Evolutionary conservation across 2,888 invertebrate species (phyloP).

Genomic region (Protula sp.): DNA sequence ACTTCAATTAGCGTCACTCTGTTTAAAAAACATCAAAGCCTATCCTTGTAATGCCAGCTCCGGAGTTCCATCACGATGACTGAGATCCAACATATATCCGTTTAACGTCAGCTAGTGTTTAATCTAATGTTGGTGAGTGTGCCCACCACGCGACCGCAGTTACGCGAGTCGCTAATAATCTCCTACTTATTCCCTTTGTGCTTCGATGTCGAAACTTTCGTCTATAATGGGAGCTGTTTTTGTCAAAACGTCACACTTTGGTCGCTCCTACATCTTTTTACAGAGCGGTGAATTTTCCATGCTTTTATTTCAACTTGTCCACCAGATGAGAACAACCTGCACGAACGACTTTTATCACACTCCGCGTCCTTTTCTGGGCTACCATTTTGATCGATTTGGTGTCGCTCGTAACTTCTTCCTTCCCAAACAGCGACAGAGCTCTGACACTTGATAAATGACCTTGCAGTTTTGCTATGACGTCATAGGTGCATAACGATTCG

Average conservation of each 20-base stretch:
- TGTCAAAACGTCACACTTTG: background rate
- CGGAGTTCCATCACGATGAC: no score
- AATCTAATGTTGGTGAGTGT: background rate
- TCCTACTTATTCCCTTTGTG: background rate
- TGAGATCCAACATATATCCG: no score
- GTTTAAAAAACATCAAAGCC: no score
- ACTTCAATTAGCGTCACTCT: no score
- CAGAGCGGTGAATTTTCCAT: conserved; percentile 53
- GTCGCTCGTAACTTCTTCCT: background rate
- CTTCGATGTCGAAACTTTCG: no score
- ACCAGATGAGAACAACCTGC: conserved; percentile 70
- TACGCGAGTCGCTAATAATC: background rate
- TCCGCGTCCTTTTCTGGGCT: background rate
- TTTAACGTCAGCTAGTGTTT: background rate
- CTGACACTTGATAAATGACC: conserved; percentile 74
- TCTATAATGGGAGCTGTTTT: no score
- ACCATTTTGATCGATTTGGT: background rate
- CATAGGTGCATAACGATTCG: no score
- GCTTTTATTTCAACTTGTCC: conserved; percentile 77
- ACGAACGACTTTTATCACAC: background rate
- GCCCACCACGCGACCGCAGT: background rate
- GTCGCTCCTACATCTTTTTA: background rate
- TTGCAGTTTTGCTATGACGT: conserved; percentile 36
- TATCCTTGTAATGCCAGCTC: no score
- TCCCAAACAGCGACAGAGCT: conserved; percentile 6